phyloP scores from a whole-genome alignment of 2,113 vertebrate genomes.

The Rhizomys pruinosus region DNA sequence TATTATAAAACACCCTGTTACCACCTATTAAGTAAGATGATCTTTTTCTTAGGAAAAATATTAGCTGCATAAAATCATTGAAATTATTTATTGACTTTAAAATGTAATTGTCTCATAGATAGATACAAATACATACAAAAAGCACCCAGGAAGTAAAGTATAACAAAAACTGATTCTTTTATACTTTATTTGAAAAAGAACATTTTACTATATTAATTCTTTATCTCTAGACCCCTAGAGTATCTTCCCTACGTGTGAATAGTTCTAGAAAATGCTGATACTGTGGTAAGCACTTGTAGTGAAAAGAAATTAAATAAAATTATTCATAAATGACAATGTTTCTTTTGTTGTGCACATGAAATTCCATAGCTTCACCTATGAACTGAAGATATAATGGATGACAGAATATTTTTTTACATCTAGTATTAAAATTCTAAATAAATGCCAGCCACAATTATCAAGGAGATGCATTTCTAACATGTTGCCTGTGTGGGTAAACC shows the following conservation, averaged over 20 bases:
- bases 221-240: background rate
- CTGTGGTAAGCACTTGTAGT: slow-evolving; percentile 20
- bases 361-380: background rate
- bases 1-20: slow-evolving; percentile 23
- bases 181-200: slow-evolving; percentile 58
- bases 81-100: slow-evolving; percentile 63
- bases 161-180: slow-evolving; percentile 17
- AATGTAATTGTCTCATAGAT: slow-evolving; percentile 17
- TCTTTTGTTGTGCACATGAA: background rate
- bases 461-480: background rate
- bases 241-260: background rate
- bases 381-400: slow-evolving; percentile 10
- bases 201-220: background rate
- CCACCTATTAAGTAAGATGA: slow-evolving; percentile 40
- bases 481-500: background rate
- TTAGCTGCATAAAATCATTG: slow-evolving; percentile 23
- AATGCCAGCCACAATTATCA: background rate
- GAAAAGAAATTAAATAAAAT: slow-evolving; percentile 44
- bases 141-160: background rate
- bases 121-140: background rate
- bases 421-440: slow-evolving; percentile 36
- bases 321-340: slow-evolving; percentile 16
- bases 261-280: slow-evolving; percentile 17
- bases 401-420: slow-evolving; percentile 25
- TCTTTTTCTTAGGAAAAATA: slow-evolving; percentile 24